Conservation (phyloP, 2,888 invertebrate species). For the Phania funesta region DNA sequence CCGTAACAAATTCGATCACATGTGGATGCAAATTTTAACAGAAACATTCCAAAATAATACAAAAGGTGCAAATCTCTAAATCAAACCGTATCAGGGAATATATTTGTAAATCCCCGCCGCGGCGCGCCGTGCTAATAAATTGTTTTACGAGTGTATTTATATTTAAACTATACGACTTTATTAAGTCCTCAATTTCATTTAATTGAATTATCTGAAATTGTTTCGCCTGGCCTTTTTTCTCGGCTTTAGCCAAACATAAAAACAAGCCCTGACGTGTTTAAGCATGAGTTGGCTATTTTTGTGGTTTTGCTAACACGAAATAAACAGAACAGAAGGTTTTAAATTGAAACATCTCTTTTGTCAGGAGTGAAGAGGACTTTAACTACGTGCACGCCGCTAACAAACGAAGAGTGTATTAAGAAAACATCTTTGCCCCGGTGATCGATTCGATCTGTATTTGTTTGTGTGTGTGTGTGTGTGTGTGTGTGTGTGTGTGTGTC, state of each 20-base stretch:
- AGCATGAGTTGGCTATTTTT: conserved; percentile 49
- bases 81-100: no score
- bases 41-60: no score
- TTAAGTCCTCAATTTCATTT: conserved; percentile 37
- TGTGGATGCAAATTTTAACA: no score
- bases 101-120: no score
- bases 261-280: conserved; percentile 56
- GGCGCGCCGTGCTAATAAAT: conserved; percentile 23
- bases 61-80: no score
- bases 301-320: conserved; percentile 30
- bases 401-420: conserved; percentile 40
- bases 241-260: conserved; percentile 14
- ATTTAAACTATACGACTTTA: conserved; percentile 40
- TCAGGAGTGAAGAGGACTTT: conserved; percentile 58
- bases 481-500: no score
- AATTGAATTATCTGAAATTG: conserved; percentile 58
- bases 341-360: conserved; percentile 63
- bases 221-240: not conserved
- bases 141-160: conserved; percentile 40
- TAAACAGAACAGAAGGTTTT: conserved; percentile 28
- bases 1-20: no score
- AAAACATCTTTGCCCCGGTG: conserved; percentile 16
- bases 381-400: conserved; percentile 45
- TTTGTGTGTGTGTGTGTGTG: not conserved
- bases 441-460: conserved; percentile 28